Percentiles rank a stretch among this genome's conserved stretches.
phyloP scores from a whole-genome alignment of 2,797 vertebrate genomes.

The Sebastes iracundus region DNA sequence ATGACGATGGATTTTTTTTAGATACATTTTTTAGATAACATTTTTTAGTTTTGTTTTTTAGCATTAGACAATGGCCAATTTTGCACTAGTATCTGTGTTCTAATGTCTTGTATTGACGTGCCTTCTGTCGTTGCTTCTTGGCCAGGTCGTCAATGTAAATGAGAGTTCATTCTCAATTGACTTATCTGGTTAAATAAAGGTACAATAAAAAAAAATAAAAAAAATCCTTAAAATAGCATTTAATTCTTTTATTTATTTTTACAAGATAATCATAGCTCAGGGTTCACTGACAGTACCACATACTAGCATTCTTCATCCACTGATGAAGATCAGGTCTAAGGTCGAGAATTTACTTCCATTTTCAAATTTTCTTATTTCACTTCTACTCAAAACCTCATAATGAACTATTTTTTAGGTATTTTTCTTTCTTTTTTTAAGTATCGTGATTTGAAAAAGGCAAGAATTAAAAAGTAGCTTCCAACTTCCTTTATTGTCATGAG shows the following conservation, averaged over 20 bases:
- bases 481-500: not conserved
- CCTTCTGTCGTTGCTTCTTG: not conserved
- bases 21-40: not conserved
- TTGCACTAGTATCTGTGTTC: not conserved
- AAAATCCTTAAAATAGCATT: not conserved
- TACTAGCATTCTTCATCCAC: no score
- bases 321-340: not conserved
- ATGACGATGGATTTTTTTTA: not conserved
- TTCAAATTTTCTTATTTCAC: not conserved
- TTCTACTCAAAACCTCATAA: not conserved
- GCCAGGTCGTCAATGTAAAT: not conserved
- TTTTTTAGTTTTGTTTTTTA: not conserved
- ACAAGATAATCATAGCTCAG: not conserved
- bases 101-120: not conserved
- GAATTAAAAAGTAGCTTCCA: not conserved
- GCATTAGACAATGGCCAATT: not conserved
- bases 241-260: not conserved
- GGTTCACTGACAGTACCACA: not conserved
- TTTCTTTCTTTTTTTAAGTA: not conserved
- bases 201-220: not conserved
- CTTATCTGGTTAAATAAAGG: not conserved
- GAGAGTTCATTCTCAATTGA: not conserved
- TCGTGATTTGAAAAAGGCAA: not conserved
- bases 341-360: not conserved
- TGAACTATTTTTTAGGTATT: not conserved